Base-by-base conservation (phyloP, 2,113 vertebrate genomes). In the Tautogolabrus adspersus region DNA sequence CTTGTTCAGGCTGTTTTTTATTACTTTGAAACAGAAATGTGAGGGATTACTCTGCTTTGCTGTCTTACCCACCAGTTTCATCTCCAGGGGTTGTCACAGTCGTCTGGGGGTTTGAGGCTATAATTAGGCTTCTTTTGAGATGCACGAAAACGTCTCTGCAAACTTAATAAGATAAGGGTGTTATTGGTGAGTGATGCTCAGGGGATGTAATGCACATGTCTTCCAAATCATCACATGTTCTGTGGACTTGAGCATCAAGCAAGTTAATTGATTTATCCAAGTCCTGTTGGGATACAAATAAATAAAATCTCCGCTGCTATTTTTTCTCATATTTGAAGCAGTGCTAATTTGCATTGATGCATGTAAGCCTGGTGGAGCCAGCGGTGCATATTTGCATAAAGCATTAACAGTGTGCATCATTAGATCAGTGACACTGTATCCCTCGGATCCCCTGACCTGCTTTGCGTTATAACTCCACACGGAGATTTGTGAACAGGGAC, bases 401-500 rank as follows among this genome's bases (percentile, higher is more conserved):
- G 72, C 76, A 85, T 82, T 78, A 85, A 81, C 16, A 40, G 56
- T 60, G 63, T 44, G 62, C 56, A 76, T 84, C 69, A 81, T 87
- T 75, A 68, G 73, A 82, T 89, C 82, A 62, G 74, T 70, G 47
- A 84, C 82, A 75, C 58, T 16, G 49, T 67, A 80, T 85, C 77
- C 77, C 52, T 79, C 76, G 65, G 58, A 75, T 72, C 64, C 60
- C 51, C 38, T 75, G 66, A 86, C 77, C 64, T 74, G 72, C 66
- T 78, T 57, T 59, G 66, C 66, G 54, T 79, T 85, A 77, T 77
- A 87, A 65, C 68, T 66, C 67, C 51, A 75, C 68, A 66, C 73
- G 61, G 79, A 91, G 75, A 89, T 88, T 84, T 78, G 83, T 58
- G 61, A 86, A 90, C 83, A 79, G 76, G 66, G 71, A 90, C 84